phyloP scores from a whole-genome alignment of 2,113 vertebrate species.

The Grallaria varia region DNA sequence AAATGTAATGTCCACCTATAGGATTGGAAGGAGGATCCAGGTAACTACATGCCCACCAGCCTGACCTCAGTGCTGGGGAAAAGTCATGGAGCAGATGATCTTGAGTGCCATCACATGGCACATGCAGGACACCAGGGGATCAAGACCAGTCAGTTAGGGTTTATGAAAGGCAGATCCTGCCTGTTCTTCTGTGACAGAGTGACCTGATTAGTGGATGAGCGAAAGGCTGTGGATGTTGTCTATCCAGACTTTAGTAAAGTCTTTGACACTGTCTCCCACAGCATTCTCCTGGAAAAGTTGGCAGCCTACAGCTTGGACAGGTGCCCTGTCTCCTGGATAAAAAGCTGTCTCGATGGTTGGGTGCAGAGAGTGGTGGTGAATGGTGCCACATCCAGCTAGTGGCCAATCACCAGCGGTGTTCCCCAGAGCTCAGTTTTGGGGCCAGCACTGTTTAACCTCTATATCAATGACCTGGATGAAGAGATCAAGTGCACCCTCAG shows the following conservation, averaged over 20 bases:
- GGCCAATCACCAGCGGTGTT: neutral
- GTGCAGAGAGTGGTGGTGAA: neutral
- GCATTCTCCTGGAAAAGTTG: neutral
- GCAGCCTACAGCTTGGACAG: neutral
- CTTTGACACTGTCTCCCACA: neutral
- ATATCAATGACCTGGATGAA: neutral
- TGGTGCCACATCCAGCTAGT: neutral
- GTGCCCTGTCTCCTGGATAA: neutral
- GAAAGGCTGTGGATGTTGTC: neutral
- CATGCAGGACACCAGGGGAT: neutral
- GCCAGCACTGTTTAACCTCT: neutral
- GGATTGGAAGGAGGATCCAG: neutral
- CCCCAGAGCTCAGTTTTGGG: neutral
- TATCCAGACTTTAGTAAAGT: neutral
- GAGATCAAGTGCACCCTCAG: rapidly evolving
- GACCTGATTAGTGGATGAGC: neutral
- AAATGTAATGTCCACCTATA: neutral
- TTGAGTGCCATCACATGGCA: neutral
- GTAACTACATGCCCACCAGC: neutral
- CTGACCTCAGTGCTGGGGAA: neutral
- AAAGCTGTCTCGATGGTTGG: neutral
- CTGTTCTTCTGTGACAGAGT: neutral
- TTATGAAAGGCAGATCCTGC: neutral
- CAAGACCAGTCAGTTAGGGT: neutral
- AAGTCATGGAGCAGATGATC: neutral